These are phyloP conservation scores for Caenorhabditis briggsae DNA, from an alignment of 1,140 invertebrate species.

Conservation along the genomic window DNA sequence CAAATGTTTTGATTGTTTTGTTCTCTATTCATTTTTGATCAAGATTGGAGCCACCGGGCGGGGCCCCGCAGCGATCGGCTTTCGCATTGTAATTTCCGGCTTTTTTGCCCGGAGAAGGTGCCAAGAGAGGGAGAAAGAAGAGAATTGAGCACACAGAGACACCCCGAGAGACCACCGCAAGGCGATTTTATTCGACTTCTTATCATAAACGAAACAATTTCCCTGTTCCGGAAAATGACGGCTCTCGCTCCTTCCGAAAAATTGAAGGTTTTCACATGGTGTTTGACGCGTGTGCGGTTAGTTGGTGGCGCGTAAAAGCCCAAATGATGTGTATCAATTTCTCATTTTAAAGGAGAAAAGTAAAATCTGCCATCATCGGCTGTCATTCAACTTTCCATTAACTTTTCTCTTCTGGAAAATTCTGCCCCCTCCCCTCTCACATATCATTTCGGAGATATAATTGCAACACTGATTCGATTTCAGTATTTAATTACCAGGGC, in stretches of 20 bases:
- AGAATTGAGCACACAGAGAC: not conserved
- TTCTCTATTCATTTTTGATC: slow-evolving; percentile 49
- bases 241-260: not conserved
- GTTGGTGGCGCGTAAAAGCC: not conserved
- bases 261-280: slow-evolving; percentile 35
- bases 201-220: slow-evolving; percentile 56
- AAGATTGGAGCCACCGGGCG: slow-evolving; percentile 19
- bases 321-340: not conserved
- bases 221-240: slow-evolving; percentile 52
- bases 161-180: slow-evolving; percentile 5
- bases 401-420: slow-evolving; percentile 14
- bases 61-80: slow-evolving; percentile 18
- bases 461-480: slow-evolving; percentile 39
- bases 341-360: not conserved
- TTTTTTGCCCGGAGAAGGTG: slow-evolving; percentile 30
- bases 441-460: not conserved
- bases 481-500: slow-evolving; percentile 32
- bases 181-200: slow-evolving; percentile 30
- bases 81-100: slow-evolving; percentile 51
- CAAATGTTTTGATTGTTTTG: slow-evolving; percentile 49
- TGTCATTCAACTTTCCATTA: slow-evolving; percentile 40
- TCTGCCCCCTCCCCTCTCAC: not conserved
- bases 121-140: slow-evolving; percentile 29
- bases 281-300: not conserved
- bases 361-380: slow-evolving; percentile 29